These are phyloP conservation scores for Acleris sparsana DNA, from an alignment of 2,888 invertebrate species.

Conservation along the genomic window DNA sequence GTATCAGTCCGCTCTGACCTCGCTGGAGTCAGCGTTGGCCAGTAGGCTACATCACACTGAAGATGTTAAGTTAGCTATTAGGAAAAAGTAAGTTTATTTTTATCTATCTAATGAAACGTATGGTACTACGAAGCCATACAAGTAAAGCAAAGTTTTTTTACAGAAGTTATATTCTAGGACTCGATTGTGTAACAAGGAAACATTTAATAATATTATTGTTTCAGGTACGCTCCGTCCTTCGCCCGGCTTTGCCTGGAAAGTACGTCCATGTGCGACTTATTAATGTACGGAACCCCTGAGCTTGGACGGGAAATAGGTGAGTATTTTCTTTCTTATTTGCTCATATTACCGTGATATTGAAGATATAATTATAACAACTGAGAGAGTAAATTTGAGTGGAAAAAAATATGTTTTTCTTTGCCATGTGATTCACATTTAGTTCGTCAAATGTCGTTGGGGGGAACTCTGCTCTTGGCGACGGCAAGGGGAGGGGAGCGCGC, in stretches of 20 bases:
- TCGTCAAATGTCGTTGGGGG: too few species aligned
- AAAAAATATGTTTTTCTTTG: too few species aligned
- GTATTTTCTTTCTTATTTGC: not conserved
- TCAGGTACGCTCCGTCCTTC: conserved; percentile 88
- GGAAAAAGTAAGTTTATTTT: conserved; percentile 82
- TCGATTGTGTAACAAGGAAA: not conserved
- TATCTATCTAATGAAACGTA: not conserved
- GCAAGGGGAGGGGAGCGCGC: too few species aligned
- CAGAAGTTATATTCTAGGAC: too few species aligned
- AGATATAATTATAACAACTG: too few species aligned
- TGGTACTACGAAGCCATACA: too few species aligned
- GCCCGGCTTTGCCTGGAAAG: conserved; percentile 92
- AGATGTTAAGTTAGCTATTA: conserved; percentile 88
- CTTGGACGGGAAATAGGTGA: conserved; percentile 86
- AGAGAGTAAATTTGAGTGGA: too few species aligned
- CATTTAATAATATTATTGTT: conserved; percentile 15
- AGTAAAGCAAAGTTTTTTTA: too few species aligned
- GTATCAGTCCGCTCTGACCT: conserved; percentile 88
- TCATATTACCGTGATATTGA: too few species aligned
- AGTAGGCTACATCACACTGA: conserved; percentile 91
- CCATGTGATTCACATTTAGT: too few species aligned
- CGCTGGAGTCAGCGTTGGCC: conserved; percentile 87
- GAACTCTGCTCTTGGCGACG: too few species aligned
- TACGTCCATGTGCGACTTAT: conserved; percentile 90
- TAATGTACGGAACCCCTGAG: conserved; percentile 88